These are phyloP conservation scores for Boloria selene DNA, from an alignment of 2,888 invertebrate genomes.

Conservation along the genomic window DNA sequence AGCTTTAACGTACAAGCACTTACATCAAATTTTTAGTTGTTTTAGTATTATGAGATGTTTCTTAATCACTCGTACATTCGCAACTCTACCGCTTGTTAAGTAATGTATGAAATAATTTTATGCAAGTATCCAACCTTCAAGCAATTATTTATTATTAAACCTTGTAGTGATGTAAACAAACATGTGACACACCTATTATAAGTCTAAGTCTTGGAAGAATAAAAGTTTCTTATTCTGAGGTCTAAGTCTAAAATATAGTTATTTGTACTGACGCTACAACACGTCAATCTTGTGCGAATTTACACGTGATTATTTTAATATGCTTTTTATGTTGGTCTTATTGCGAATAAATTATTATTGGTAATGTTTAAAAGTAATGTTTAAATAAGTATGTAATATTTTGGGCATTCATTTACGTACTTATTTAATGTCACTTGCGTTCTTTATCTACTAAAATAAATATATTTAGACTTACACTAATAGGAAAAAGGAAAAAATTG, in stretches of 20 bases:
- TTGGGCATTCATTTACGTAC: too few relatives aligned
- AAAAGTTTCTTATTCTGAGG: too few relatives aligned
- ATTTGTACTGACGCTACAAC: slow-evolving; percentile 4
- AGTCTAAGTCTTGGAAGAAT: too few relatives aligned
- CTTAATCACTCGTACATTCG: not conserved
- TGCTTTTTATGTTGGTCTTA: not conserved
- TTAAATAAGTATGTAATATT: not conserved
- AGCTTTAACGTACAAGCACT: too few relatives aligned
- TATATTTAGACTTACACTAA: too few relatives aligned
- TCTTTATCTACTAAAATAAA: too few relatives aligned
- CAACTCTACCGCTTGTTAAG: not conserved
- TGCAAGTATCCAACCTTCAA: slow-evolving; percentile 7
- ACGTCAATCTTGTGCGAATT: not conserved
- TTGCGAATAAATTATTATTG: not conserved
- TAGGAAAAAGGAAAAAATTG: too few relatives aligned
- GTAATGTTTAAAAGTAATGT: not conserved
- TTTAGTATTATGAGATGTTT: too few relatives aligned
- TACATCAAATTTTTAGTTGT: too few relatives aligned
- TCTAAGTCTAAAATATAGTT: not conserved
- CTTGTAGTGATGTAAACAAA: slow-evolving; percentile 18
- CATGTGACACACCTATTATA: slow-evolving; percentile 6
- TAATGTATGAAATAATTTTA: slow-evolving; percentile 17
- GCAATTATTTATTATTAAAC: slow-evolving; percentile 1
- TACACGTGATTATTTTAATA: not conserved
- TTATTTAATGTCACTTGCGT: too few relatives aligned